phyloP scores from a whole-genome alignment of 2,113 vertebrate genomes.

The Sclerurus mexicanus region DNA sequence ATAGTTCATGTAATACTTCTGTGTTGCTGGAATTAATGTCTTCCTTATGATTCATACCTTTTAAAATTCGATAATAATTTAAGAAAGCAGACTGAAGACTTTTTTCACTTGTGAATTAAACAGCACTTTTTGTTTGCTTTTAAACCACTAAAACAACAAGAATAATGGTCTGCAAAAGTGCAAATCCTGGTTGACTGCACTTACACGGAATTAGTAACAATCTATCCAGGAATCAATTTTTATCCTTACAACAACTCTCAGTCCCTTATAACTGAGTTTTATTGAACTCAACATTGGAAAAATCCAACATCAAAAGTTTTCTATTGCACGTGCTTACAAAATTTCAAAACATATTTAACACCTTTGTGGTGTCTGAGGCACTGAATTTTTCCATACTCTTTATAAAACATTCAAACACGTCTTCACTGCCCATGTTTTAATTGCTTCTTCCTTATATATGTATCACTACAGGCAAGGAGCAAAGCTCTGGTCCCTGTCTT shows the following conservation, averaged over 20 bases:
- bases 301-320: background rate
- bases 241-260: background rate
- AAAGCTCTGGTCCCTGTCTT: background rate
- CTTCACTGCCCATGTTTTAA: background rate
- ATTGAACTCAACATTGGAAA: background rate
- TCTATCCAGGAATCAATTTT: background rate
- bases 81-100: background rate
- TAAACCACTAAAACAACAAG: background rate
- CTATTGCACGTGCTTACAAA: background rate
- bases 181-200: background rate
- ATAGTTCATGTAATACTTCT: background rate
- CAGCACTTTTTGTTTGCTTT: background rate
- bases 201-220: background rate
- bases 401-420: background rate
- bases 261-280: background rate
- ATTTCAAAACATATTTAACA: background rate
- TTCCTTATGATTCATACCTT: background rate
- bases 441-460: background rate
- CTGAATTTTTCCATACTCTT: background rate
- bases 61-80: background rate
- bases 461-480: background rate
- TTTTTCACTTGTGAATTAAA: background rate
- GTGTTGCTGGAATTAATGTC: background rate
- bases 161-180: background rate
- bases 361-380: background rate